A percentile compares a stretch with the other conserved stretches of the same genome.
Conservation (phyloP, 2,797 vertebrate genomes). For the Margarornis squamiger region DNA sequence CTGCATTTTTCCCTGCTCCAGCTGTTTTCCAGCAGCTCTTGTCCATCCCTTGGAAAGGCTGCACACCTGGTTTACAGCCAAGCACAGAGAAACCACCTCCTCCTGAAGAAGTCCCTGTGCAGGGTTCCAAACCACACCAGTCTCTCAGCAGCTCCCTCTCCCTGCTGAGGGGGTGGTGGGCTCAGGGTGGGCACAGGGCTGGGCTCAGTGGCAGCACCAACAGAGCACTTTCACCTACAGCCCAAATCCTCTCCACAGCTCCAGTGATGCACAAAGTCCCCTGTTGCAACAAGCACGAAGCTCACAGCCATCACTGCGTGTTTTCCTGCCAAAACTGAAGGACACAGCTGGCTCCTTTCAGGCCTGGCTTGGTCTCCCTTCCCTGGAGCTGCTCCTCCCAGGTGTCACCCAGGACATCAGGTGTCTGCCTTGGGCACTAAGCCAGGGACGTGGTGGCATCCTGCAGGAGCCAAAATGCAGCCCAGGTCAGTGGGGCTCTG, state of each 20-base stretch:
- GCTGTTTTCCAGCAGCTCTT: not conserved
- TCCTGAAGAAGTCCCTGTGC: accelerated
- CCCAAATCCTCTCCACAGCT: not conserved
- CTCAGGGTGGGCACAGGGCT: not conserved
- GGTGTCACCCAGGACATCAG: accelerated
- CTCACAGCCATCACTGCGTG: not conserved
- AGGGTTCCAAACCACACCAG: not conserved
- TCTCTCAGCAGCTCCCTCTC: not conserved
- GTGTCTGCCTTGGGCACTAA: not conserved
- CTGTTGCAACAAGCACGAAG: not conserved
- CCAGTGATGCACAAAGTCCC: not conserved
- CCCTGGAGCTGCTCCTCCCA: not conserved
- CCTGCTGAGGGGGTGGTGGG: not conserved
- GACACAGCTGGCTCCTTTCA: not conserved
- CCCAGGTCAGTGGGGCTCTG: not conserved
- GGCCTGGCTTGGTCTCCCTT: not conserved
- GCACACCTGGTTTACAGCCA: not conserved
- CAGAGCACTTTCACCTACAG: not conserved
- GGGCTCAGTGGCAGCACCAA: not conserved
- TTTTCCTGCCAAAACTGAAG: not conserved
- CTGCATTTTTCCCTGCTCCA: not conserved
- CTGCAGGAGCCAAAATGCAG: not conserved
- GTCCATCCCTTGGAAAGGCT: not conserved
- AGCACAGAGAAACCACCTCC: not conserved
- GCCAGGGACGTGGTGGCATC: not conserved